These are phyloP conservation scores for Cerastis rubricosa DNA, from an alignment of 2,888 invertebrate genomes.

Conservation along the genomic window DNA sequence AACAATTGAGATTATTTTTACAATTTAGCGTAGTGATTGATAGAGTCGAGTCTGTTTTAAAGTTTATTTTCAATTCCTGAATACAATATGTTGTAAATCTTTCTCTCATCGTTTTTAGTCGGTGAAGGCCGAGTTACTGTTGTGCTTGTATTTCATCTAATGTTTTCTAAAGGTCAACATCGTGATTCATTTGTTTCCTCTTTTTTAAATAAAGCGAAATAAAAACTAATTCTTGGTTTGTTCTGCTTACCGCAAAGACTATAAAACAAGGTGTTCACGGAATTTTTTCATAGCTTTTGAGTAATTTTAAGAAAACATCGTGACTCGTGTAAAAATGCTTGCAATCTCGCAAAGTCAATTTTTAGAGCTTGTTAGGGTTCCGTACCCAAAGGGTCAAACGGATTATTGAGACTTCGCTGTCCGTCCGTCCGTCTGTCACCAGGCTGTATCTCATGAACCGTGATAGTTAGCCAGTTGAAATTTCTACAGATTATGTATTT, in stretches of 20 bases:
- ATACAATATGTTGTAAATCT: slow-evolving; percentile 35
- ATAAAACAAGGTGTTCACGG: background rate
- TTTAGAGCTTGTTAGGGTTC: background rate
- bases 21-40: slow-evolving; percentile 31
- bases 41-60: slow-evolving; percentile 25
- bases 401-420: too few relatives aligned
- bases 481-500: too few relatives aligned
- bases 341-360: background rate
- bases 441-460: too few relatives aligned
- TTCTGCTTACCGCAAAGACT: background rate
- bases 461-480: too few relatives aligned
- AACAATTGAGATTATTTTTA: slow-evolving; percentile 42
- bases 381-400: too few relatives aligned
- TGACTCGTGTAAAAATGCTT: background rate
- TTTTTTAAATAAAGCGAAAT: background rate
- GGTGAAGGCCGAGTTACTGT: slow-evolving; percentile 10
- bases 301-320: background rate
- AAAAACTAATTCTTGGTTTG: background rate
- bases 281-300: background rate
- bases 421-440: too few relatives aligned
- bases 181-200: background rate
- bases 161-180: slow-evolving; percentile 8
- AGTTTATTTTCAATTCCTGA: slow-evolving; percentile 25
- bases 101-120: slow-evolving; percentile 24
- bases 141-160: slow-evolving; percentile 4